Conservation (phyloP, 2,888 invertebrate species). For the Seira sanloemensis region DNA sequence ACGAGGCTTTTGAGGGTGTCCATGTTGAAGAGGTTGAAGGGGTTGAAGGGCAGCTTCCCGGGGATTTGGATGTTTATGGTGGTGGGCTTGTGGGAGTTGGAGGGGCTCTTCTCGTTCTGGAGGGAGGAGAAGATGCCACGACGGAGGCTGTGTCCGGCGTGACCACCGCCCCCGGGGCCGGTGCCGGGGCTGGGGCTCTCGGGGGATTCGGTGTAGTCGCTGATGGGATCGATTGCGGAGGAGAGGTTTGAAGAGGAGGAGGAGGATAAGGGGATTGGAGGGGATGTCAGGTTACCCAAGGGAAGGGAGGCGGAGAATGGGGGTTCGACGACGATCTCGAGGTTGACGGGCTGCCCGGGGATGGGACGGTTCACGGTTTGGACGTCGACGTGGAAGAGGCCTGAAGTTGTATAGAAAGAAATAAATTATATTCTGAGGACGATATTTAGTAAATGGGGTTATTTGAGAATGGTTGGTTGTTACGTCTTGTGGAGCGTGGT, state of each 20-base stretch:
- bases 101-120: constrained; percentile 1
- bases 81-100: constrained; percentile 40
- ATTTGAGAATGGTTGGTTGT: no score
- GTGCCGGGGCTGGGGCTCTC: not conserved
- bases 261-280: constrained; percentile 9
- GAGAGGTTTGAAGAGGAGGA: not conserved
- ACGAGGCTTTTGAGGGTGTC: constrained; percentile 60
- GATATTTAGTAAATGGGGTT: no score
- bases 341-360: constrained; percentile 59
- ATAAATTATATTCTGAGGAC: no score
- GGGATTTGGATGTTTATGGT: constrained; percentile 66
- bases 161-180: not conserved
- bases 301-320: constrained; percentile 31
- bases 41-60: constrained; percentile 64
- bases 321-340: constrained; percentile 63
- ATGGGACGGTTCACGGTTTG: constrained; percentile 61
- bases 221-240: not conserved
- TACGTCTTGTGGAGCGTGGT: no score
- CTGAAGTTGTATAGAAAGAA: no score
- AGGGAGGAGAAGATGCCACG: constrained; percentile 44
- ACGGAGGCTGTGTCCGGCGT: constrained; percentile 45
- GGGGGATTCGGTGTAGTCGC: not conserved
- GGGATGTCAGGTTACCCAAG: not conserved
- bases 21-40: constrained; percentile 61
- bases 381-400: constrained; percentile 62